A percentile compares a stretch with the other conserved stretches of the same genome.
phyloP scores from a whole-genome alignment of 1,140 invertebrate genomes.

The Radopholus similis region DNA sequence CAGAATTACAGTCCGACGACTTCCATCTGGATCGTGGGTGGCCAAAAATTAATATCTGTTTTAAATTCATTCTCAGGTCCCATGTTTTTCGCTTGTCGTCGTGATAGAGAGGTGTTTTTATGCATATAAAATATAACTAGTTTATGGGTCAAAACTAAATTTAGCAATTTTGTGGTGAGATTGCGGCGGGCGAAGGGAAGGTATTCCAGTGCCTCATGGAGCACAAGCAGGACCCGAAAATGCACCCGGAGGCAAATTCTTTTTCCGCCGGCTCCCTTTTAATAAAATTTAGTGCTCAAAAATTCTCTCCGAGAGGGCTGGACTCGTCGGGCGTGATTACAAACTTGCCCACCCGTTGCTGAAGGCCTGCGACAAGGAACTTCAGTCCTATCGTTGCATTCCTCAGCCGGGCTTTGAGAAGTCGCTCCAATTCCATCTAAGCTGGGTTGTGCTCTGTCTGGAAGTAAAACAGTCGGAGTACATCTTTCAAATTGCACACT shows the following conservation, averaged over 20 bases:
- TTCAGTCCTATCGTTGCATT: constrained; percentile 61
- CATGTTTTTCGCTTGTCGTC: constrained; percentile 79
- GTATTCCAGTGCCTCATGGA: constrained; percentile 87
- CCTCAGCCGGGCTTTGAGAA: constrained; percentile 52
- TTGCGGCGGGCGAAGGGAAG: constrained; percentile 68
- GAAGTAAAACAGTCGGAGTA: too few relatives aligned
- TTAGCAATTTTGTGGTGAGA: constrained; percentile 62
- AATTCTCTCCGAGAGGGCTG: constrained; percentile 77
- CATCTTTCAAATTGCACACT: too few relatives aligned
- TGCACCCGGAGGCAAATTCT: constrained; percentile 65
- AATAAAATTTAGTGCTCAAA: constrained; percentile 70
- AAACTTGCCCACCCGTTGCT: constrained; percentile 81
- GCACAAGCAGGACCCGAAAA: constrained; percentile 73
- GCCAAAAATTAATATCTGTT: neutral
- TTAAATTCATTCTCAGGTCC: constrained; percentile 8
- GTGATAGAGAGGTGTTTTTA: constrained; percentile 70
- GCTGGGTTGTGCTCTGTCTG: constrained; percentile 84
- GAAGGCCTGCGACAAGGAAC: constrained; percentile 82
- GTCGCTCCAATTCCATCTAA: constrained; percentile 66
- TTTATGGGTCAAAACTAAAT: constrained; percentile 14
- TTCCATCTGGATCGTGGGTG: constrained; percentile 79
- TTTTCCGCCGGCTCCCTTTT: too few relatives aligned
- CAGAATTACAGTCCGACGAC: constrained; percentile 84
- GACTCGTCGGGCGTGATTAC: constrained; percentile 76
- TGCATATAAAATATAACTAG: neutral